These are phyloP conservation scores for Pogonus chalceus DNA, from an alignment of 1,140 invertebrate genomes.

Conservation along the genomic window DNA sequence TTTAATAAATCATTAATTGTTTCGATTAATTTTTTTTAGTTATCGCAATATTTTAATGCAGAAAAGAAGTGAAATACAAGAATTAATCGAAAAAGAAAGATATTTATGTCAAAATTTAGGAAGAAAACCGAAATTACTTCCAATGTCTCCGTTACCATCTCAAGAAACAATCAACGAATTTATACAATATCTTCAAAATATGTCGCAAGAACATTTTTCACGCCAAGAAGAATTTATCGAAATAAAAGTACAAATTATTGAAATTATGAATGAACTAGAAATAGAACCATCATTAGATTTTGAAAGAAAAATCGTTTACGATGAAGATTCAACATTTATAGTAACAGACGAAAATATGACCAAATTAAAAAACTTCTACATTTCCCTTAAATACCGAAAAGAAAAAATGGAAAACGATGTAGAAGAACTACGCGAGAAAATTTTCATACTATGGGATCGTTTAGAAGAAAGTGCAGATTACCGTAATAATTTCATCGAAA, in stretches of 20 bases:
- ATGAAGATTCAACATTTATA: conserved; percentile 42
- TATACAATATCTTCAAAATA: conserved; percentile 38
- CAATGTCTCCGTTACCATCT: conserved; percentile 39
- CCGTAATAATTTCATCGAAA: conserved; percentile 39
- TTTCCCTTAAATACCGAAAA: conserved; percentile 29
- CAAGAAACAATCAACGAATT: conserved; percentile 42
- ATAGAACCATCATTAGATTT: conserved; percentile 42
- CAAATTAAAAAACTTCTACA: conserved; percentile 35
- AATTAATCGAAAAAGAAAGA: background rate
- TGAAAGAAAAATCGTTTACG: conserved; percentile 39
- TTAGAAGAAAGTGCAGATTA: conserved; percentile 46
- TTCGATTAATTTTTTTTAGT: background rate
- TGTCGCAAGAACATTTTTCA: conserved; percentile 43
- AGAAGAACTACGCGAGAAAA: conserved; percentile 38
- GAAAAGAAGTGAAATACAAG: background rate
- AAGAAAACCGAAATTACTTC: conserved; percentile 35
- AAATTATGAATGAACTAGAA: conserved; percentile 44
- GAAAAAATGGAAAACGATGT: conserved; percentile 34
- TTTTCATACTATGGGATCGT: conserved; percentile 49
- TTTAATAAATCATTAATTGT: background rate
- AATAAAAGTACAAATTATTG: conserved; percentile 41
- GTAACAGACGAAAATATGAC: conserved; percentile 44
- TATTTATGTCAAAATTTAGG: conserved; percentile 34
- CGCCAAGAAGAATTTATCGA: conserved; percentile 41
- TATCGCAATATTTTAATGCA: background rate